Evolutionary conservation across 2,888 invertebrate species (phyloP), one percentile per base, ranked within the genome.

Genomic region (Leptarthrus brevirostris): DNA sequence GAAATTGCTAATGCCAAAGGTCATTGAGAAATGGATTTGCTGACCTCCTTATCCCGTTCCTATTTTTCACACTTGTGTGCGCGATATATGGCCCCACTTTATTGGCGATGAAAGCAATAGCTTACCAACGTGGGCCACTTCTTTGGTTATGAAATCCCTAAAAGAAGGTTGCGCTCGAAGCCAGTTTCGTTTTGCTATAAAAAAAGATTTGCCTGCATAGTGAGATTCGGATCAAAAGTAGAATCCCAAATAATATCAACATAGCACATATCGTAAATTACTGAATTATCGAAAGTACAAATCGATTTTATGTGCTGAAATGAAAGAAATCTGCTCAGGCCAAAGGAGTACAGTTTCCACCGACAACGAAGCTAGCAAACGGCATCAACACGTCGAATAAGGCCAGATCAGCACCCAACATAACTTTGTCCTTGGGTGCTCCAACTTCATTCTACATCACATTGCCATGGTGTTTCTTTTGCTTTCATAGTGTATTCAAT

Each of bases 1-100:
- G 56, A 74, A 74, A 69, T 74, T 74, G 74, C 66, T 74, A 69
- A 74, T 74, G 74, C 61, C 53, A 73, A 66, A 54, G 56, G 66
- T 54, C 66, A 74, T 70, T 56, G 74, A 69, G 70, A 56, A 70
- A 74, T 71, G 53, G 69, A 69, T 69, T 52, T 52, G 52, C 69
- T 52, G 69, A 69, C 69, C 69, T 52, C 69, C 52, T 56, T 70
- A 49, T 47, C 34, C 71, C 56, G 58, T 58, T 71, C 54, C 49
- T 40, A 74, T 74, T 74, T 74, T 74, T 74, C 74, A 74, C 74
- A 74, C 74, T 74, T 74, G 74, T 72, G 74, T 71, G 30, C 49
- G 56, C 53, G 61, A 73, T 73, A 73, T 73, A 73, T 71, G 40
- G 64, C 20, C 10, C 52, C 24, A 56, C 40, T 74, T 70, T 74